Evolutionary conservation across 1,140 invertebrate species (phyloP).

Genomic region (Xylocopa sonorina): DNA sequence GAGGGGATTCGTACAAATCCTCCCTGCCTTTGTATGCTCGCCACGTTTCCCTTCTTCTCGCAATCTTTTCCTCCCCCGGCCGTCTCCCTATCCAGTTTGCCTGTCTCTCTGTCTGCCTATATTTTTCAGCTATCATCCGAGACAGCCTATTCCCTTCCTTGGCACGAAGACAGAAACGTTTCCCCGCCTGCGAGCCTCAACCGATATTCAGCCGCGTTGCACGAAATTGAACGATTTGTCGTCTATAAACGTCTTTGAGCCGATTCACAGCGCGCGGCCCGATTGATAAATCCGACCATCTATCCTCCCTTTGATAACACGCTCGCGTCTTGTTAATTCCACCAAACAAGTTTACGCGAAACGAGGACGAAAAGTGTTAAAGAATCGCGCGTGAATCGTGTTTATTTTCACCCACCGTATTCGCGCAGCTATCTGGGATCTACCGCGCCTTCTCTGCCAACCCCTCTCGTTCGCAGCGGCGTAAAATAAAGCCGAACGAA

Average conservation of each 20-base stretch:
- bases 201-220: conserved; percentile 46
- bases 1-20: conserved; percentile 39
- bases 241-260: conserved; percentile 49
- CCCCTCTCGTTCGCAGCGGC: too few relatives aligned
- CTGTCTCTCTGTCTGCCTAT: background rate
- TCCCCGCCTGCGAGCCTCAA: conserved; percentile 32
- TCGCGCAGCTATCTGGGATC: background rate
- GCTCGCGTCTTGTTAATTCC: conserved; percentile 19
- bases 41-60: conserved; percentile 31
- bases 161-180: conserved; percentile 48
- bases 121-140: conserved; percentile 38
- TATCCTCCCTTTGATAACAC: background rate
- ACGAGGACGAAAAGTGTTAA: conserved; percentile 3
- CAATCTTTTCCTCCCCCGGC: conserved; percentile 1
- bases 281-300: conserved; percentile 46
- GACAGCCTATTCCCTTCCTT: conserved; percentile 46
- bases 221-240: conserved; percentile 56
- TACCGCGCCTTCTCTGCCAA: too few relatives aligned
- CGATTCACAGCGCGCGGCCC: conserved; percentile 8
- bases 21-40: conserved; percentile 21
- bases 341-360: background rate
- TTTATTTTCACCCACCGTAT: too few relatives aligned
- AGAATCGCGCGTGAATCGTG: too few relatives aligned
- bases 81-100: background rate
- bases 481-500: too few relatives aligned